Conservation (phyloP, 2,113 vertebrate genomes). For the Herpetotheres cachinnans region DNA sequence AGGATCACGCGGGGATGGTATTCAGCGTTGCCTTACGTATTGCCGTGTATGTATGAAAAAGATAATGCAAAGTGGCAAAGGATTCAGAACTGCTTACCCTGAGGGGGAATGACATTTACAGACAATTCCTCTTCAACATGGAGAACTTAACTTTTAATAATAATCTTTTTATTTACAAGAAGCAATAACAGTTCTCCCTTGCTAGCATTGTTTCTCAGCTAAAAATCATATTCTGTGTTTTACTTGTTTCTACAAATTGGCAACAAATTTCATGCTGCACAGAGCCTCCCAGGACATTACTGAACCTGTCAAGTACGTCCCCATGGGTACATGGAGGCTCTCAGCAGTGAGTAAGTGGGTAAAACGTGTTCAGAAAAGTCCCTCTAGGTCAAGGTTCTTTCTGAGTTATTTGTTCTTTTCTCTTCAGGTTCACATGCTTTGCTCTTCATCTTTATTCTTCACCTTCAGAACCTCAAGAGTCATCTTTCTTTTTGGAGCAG, state of each 20-base stretch:
- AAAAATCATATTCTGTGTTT: not conserved
- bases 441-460: not conserved
- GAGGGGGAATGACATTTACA: not conserved
- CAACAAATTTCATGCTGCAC: not conserved
- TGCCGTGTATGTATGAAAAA: accelerated
- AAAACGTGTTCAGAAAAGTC: not conserved
- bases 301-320: not conserved
- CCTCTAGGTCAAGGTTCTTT: not conserved
- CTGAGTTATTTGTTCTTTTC: not conserved
- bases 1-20: not conserved
- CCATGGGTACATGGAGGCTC: not conserved
- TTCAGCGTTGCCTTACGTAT: accelerated
- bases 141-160: not conserved
- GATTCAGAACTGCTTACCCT: not conserved
- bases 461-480: not conserved
- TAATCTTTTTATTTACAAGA: not conserved
- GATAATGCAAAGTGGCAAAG: not conserved
- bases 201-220: not conserved
- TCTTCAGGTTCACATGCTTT: not conserved
- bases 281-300: not conserved
- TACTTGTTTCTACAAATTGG: not conserved
- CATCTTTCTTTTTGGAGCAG: not conserved
- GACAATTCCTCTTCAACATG: not conserved
- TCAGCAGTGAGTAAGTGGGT: not conserved
- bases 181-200: not conserved